These are phyloP conservation scores for Elephantulus edwardii DNA, from an alignment of 2,113 vertebrate species.

Conservation along the genomic window DNA sequence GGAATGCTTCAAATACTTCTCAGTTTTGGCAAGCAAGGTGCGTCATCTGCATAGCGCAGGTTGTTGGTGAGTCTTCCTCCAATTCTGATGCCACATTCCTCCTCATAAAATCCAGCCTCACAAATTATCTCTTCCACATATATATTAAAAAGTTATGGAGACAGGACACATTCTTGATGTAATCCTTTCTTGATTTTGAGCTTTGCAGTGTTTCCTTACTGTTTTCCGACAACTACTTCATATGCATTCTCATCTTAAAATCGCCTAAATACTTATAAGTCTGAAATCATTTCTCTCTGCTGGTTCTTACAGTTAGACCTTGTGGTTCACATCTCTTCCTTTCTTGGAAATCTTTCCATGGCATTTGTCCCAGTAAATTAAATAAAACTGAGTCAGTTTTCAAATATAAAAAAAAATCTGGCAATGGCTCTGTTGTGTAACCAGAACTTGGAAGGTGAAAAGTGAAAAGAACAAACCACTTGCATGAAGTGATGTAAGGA, in stretches of 20 bases:
- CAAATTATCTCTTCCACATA: too few species aligned
- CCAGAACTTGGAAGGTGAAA: constrained; percentile 27
- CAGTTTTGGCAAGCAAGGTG: too few species aligned
- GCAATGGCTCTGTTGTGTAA: constrained; percentile 68
- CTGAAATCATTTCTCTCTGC: constrained; percentile 39
- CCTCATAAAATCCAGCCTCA: too few species aligned
- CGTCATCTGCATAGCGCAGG: too few species aligned
- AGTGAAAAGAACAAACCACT: constrained; percentile 41
- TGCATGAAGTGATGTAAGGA: background rate
- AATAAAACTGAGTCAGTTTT: constrained; percentile 71
- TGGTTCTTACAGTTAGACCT: background rate
- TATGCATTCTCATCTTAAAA: constrained; percentile 49
- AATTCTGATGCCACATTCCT: too few species aligned
- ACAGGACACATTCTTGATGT: too few species aligned
- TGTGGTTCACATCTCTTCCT: constrained; percentile 10
- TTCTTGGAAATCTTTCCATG: constrained; percentile 55
- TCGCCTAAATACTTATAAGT: background rate
- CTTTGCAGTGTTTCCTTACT: too few species aligned
- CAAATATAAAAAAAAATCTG: constrained; percentile 33
- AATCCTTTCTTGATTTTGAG: too few species aligned
- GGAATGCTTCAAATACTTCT: too few species aligned
- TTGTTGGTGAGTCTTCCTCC: too few species aligned
- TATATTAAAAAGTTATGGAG: too few species aligned
- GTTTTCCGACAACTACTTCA: too few species aligned
- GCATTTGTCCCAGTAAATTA: constrained; percentile 60